These are phyloP conservation scores for Tachina fera DNA, from an alignment of 2,888 invertebrate species.

Conservation along the genomic window DNA sequence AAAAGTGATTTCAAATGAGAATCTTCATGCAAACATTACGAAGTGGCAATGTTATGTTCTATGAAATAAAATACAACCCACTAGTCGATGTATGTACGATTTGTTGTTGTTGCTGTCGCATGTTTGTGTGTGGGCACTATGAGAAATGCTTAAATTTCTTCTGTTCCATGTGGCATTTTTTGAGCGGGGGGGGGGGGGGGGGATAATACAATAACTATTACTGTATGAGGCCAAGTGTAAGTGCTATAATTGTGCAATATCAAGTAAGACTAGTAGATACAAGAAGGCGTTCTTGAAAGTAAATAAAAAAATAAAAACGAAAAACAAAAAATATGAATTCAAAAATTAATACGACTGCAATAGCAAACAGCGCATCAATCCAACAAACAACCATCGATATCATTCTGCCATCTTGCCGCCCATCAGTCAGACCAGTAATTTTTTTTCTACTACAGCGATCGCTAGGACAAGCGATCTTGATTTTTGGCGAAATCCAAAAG, in stretches of 20 bases:
- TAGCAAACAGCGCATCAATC: conserved; percentile 28
- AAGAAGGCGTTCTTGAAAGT: conserved; percentile 48
- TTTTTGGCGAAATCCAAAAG: conserved; percentile 2
- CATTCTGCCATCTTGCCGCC: conserved; percentile 52
- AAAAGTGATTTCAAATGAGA: conserved; percentile 32
- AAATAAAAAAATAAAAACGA: conserved; percentile 14
- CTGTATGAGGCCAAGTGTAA: conserved; percentile 34
- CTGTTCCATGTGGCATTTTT: background rate
- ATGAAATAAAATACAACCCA: conserved; percentile 27
- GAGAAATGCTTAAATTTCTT: conserved; percentile 26
- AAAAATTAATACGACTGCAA: conserved; percentile 33
- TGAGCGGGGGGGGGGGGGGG: no score
- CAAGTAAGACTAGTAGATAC: conserved; percentile 63
- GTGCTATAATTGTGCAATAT: conserved; percentile 58
- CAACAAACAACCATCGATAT: conserved; percentile 41
- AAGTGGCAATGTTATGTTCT: conserved; percentile 37
- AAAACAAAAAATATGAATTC: conserved; percentile 5
- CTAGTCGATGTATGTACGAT: background rate
- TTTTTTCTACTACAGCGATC: conserved; percentile 37
- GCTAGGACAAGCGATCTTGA: conserved; percentile 56
- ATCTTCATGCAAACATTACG: conserved; percentile 9
- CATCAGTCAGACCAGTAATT: conserved; percentile 55
- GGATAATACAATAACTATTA: conserved; percentile 23
- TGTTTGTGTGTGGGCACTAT: conserved; percentile 51
- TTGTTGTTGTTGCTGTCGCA: background rate